Evolutionary conservation across 2,113 vertebrate species (phyloP).

Genomic region (Cyrtonyx montezumae): DNA sequence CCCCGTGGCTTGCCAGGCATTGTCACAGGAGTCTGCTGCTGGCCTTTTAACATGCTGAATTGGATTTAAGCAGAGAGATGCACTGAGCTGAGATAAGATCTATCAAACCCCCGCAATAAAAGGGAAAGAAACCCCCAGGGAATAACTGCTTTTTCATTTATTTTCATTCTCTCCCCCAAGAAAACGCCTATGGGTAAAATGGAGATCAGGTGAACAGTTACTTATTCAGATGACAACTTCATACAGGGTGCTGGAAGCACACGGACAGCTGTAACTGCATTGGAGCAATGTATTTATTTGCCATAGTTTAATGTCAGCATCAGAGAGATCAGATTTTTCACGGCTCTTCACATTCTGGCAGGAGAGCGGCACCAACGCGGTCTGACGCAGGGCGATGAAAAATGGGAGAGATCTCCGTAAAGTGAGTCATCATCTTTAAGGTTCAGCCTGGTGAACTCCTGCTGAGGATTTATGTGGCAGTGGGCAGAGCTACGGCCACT

Average conservation of each 20-base stretch:
- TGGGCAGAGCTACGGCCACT: not conserved
- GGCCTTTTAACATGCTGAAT: not conserved
- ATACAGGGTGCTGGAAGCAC: not conserved
- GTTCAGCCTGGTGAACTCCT: constrained; percentile 19
- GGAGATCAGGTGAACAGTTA: not conserved
- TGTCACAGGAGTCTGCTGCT: not conserved
- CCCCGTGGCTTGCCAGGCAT: rapidly evolving
- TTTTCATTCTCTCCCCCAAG: not conserved
- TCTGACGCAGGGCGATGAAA: constrained; percentile 39
- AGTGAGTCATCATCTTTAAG: constrained; percentile 23
- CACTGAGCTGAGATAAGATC: not conserved
- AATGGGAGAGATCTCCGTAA: constrained; percentile 34
- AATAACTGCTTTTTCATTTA: not conserved
- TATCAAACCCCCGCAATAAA: not conserved
- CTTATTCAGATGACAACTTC: not conserved
- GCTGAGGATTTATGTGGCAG: constrained; percentile 9
- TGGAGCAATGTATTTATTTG: not conserved
- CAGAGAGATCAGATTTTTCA: not conserved
- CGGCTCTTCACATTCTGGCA: not conserved
- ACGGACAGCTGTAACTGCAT: not conserved
- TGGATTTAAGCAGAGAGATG: not conserved
- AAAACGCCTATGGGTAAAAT: not conserved
- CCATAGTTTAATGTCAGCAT: constrained; percentile 16
- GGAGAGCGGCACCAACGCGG: not conserved
- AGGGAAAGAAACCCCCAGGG: not conserved